Conservation (phyloP, 2,888 invertebrate species). For the Nemurella pictetii region DNA sequence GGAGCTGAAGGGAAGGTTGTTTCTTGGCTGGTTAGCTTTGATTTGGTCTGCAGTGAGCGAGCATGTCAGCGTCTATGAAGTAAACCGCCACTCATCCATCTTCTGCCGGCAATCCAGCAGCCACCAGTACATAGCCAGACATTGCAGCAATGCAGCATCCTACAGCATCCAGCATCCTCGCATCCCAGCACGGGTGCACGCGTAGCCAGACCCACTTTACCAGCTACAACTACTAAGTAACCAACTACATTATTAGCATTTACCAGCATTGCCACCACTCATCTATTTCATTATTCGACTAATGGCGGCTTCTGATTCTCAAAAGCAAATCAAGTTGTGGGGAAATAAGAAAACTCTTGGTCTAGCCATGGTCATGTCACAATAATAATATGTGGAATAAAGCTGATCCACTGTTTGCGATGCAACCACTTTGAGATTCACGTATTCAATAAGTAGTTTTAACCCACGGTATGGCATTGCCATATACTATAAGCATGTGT, state of each 20-base stretch:
- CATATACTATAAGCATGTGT: too few species aligned
- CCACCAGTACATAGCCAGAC: background rate
- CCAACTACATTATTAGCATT: background rate
- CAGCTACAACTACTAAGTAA: too few species aligned
- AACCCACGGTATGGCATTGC: too few species aligned
- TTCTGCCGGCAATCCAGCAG: background rate
- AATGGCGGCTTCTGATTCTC: background rate
- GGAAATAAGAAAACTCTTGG: background rate
- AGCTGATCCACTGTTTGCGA: too few species aligned
- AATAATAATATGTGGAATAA: too few species aligned
- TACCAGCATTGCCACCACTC: background rate
- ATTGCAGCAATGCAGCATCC: background rate
- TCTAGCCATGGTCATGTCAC: background rate
- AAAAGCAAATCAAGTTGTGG: background rate
- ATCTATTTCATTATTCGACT: background rate
- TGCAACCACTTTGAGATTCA: too few species aligned
- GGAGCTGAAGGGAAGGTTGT: background rate
- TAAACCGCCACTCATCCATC: background rate
- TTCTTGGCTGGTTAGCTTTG: too few species aligned
- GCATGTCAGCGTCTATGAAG: background rate
- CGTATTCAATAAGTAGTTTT: too few species aligned
- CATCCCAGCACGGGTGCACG: too few species aligned
- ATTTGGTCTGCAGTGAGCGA: background rate
- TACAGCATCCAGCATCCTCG: background rate
- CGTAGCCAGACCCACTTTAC: too few species aligned